Evolutionary conservation across 2,888 invertebrate genomes (phyloP).

Genomic region (Catocala sponsa): DNA sequence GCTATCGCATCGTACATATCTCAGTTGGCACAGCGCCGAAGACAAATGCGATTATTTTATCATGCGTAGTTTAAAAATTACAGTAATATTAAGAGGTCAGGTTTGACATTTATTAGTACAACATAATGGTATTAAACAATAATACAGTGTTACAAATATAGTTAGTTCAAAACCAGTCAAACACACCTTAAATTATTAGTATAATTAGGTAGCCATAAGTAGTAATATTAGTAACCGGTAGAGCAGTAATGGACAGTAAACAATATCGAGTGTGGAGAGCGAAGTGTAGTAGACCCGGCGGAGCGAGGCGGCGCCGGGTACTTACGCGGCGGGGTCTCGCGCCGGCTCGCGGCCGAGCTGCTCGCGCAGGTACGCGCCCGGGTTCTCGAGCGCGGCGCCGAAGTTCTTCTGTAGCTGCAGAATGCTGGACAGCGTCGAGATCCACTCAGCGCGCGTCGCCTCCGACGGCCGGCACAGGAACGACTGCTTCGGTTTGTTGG

Average conservation of each 20-base stretch:
- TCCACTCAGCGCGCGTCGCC: constrained; percentile 94
- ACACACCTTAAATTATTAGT: constrained; percentile 5
- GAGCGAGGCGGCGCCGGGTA: constrained; percentile 42
- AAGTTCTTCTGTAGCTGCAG: constrained; percentile 98
- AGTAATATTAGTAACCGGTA: constrained; percentile 4
- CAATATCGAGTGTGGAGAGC: constrained; percentile 5
- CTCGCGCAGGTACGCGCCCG: constrained; percentile 89
- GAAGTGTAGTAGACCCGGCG: constrained; percentile 15
- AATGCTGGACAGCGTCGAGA: constrained; percentile 94
- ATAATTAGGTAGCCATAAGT: neutral
- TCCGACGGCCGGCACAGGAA: constrained; percentile 94
- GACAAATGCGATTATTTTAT: constrained; percentile 20
- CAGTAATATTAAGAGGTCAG: constrained; percentile 24
- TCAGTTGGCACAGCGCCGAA: constrained; percentile 23
- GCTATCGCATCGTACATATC: constrained; percentile 4
- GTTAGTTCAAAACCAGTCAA: constrained; percentile 16
- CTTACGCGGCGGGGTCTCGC: constrained; percentile 76
- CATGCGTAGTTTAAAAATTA: constrained; percentile 26
- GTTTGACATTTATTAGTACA: constrained; percentile 26
- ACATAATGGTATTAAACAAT: constrained; percentile 18
- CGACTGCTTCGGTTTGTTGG: constrained; percentile 91
- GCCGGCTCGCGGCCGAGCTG: constrained; percentile 69
- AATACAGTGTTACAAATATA: constrained; percentile 24
- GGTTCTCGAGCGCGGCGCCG: constrained; percentile 98
- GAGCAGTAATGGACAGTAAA: neutral